Evolutionary conservation across 2,888 invertebrate species (phyloP), one percentile per base, ranked within the genome.

Genomic region (Cheilosia pagana): DNA sequence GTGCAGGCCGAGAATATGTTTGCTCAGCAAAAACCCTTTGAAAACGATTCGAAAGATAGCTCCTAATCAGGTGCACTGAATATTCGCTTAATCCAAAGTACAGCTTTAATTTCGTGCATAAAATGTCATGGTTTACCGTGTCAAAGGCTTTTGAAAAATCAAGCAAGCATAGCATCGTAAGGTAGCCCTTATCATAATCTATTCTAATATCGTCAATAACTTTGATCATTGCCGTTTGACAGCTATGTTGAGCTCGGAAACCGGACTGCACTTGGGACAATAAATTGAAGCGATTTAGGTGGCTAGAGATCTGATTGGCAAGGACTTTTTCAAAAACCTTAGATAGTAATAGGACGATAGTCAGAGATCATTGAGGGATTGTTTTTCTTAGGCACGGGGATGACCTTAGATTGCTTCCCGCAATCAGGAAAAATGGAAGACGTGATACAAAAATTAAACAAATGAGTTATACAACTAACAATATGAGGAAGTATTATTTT

Each of bases 261-360:
- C 19, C 45, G 1, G 19, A 31, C 25, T 28, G 28, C 7, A 55
- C 8, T n/a, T 6, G 14, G 1, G 25, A 25, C 25, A 16, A 10
- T n/a, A n/a, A 28, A 25, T n/a, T 28, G 8, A 10, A 7, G n/a
- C 25, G 3, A 25, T 25, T 23, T 12, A 62, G 31, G 19, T 48
- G 19, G 12, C 6, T 4, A 28, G 8, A 6, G 28, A 45, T 48
- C 31, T 48, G 62, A 4, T 25, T 28, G 5, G 19, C 63, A 14
- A 50, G 21, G 0, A 39, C 31, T 50, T 63, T 63, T 16, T 35
- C 28, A 12, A 45, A 62, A 16, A 62, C 62, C 62, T 62, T 62
- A 12, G 45, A 28, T 2, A 62, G 5, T 45, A 10, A 48, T 48
- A 5, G 62, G 62, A 14, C 43, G 45, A 45, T 45, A 62, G 14